phyloP scores from a whole-genome alignment of 2,113 vertebrate species.

The Hemichromis elongatus region DNA sequence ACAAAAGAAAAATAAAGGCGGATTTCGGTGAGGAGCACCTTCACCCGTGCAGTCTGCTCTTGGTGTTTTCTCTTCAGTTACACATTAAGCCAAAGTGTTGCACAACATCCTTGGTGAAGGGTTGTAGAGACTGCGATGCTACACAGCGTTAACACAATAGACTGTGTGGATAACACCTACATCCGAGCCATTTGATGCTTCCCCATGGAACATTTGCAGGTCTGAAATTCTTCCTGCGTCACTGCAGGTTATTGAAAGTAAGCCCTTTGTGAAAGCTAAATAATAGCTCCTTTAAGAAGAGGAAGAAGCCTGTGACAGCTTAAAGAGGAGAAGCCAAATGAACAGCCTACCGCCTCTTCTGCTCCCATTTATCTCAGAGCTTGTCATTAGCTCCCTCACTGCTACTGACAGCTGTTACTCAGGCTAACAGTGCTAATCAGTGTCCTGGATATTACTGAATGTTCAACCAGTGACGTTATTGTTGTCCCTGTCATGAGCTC shows the following conservation, averaged over 20 bases:
- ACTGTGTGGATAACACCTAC: neutral
- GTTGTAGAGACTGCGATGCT: neutral
- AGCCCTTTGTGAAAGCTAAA: slow-evolving; percentile 7
- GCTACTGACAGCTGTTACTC: neutral
- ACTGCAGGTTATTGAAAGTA: neutral
- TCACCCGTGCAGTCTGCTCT: neutral
- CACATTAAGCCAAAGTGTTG: slow-evolving; percentile 46
- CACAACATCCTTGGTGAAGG: neutral
- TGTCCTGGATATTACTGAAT: neutral
- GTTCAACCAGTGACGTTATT: neutral
- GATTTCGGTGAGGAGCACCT: neutral
- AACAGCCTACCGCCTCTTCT: neutral
- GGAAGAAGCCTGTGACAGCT: neutral
- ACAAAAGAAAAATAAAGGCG: neutral
- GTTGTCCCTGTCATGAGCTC: neutral
- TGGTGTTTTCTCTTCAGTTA: slow-evolving; percentile 26
- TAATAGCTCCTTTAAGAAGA: neutral
- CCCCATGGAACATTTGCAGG: neutral
- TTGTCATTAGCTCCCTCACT: slow-evolving; percentile 24
- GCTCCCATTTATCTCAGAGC: slow-evolving; percentile 12
- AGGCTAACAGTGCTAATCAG: neutral
- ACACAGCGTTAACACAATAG: neutral
- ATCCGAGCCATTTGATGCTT: neutral
- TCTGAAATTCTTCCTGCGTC: neutral
- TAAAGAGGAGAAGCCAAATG: neutral